These are phyloP conservation scores for Tetraneura akinire DNA, from an alignment of 1,140 invertebrate genomes.

Conservation along the genomic window DNA sequence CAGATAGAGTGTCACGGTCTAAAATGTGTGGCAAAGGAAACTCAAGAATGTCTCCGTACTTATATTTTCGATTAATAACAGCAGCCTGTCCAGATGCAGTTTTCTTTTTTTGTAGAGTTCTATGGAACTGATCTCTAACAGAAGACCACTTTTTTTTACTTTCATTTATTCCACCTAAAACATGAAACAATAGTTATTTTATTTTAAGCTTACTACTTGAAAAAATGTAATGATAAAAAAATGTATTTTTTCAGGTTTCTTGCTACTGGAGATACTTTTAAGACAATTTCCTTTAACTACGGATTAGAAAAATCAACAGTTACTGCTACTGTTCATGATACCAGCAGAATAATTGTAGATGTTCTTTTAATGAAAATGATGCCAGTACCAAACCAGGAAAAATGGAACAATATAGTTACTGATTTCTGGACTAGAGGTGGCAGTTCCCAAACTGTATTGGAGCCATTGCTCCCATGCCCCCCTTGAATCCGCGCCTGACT, in stretches of 20 bases:
- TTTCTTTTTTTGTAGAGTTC: constrained; percentile 4
- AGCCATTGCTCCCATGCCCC: too few relatives aligned
- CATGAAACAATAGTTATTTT: constrained; percentile 7
- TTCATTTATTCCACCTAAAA: constrained; percentile 12
- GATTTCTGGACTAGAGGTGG: constrained; percentile 59
- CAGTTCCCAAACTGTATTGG: constrained; percentile 54
- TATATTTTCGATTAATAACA: background rate
- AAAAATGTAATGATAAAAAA: too few relatives aligned
- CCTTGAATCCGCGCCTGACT: too few relatives aligned
- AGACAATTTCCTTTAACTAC: constrained; percentile 1
- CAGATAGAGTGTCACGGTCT: background rate
- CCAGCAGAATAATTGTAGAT: background rate
- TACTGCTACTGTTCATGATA: background rate
- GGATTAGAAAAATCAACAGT: constrained; percentile 4
- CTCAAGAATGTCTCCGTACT: background rate
- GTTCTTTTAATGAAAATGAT: constrained; percentile 5
- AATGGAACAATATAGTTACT: constrained; percentile 56
- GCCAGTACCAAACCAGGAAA: constrained; percentile 1
- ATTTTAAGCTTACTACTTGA: background rate
- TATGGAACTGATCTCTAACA: background rate
- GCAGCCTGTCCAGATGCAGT: constrained; percentile 7
- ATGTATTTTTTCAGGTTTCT: constrained; percentile 10
- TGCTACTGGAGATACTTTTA: constrained; percentile 5
- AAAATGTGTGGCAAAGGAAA: constrained; percentile 1
- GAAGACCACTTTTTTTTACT: background rate